Evolutionary conservation across 1,140 invertebrate genomes (phyloP), one percentile per base, ranked within the genome.

Genomic region (Anastrepha ludens): DNA sequence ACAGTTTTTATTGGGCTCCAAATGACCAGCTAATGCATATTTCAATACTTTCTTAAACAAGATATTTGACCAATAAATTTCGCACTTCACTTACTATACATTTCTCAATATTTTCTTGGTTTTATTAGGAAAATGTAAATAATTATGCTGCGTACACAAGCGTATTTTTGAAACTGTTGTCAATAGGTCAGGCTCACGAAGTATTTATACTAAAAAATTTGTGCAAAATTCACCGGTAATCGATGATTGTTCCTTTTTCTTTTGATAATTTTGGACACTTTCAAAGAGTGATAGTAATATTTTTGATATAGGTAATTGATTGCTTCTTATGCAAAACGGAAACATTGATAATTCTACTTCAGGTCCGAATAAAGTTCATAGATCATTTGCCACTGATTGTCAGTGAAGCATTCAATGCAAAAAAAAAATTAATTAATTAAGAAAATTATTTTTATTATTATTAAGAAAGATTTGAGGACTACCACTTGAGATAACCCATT

Each of bases 291-390:
- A 74, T 47, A n/a, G 8, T 74, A 8, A 29, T 41, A 6, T 44
- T 74, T 55, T 13, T 81, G 17, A 47, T 74, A 44, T 74, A 67
- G 41, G 29, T 67, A 67, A 81, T 81, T 81, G 74, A 81, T 74
- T 41, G 13, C 44, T 74, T 74, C 47, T 74, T 47, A 74, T 81
- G 74, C 47, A 50, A 81, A 81, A 81, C 47, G 74, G 47, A 81
- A 81, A 20, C 41, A 47, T 47, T 74, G 39, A 44, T 44, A 55
- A 29, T 81, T 20, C 17, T 29, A 29, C 3, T 74, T 74, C 17
- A 50, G 2, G 41, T 11, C 70, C 41, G 13, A 74, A 15, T 29
- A 29, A 47, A 47, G 11, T 8, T 39, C 41, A 15, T 44, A 15
- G 67, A 20, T 15, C 2, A 74, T 74, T 74, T 74, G 41, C 44